These are phyloP conservation scores for Hoplostethus mediterraneus DNA, from an alignment of 2,797 vertebrate species.

Conservation along the genomic window DNA sequence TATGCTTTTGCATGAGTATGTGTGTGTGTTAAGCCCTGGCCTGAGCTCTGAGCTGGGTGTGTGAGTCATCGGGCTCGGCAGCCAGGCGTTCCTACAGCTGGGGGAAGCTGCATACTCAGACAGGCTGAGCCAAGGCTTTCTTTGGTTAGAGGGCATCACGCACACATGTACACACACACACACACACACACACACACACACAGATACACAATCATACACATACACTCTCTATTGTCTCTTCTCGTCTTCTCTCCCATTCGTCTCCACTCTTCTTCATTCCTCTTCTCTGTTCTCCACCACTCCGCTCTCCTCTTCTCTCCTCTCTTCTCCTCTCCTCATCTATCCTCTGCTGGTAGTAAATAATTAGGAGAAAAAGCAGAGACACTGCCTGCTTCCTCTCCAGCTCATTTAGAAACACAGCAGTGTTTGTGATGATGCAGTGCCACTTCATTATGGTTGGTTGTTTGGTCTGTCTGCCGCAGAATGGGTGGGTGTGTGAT, in stretches of 20 bases:
- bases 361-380: slow-evolving; percentile 73
- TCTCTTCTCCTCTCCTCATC: slow-evolving; percentile 35
- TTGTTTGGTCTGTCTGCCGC: slow-evolving; percentile 72
- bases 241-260: background rate
- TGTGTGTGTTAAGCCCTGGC: slow-evolving; percentile 60
- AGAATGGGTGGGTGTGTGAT: slow-evolving; percentile 66
- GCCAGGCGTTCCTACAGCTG: slow-evolving; percentile 68
- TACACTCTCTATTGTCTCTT: slow-evolving; percentile 15
- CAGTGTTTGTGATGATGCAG: slow-evolving; percentile 74
- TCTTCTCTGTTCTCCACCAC: background rate
- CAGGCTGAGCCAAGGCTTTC: slow-evolving; percentile 71
- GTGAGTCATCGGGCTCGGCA: slow-evolving; percentile 73
- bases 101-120: slow-evolving; percentile 68
- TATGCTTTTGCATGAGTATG: slow-evolving; percentile 22
- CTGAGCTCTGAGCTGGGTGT: slow-evolving; percentile 66
- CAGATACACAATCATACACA: slow-evolving; percentile 19
- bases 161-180: background rate
- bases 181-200: slow-evolving; percentile 2
- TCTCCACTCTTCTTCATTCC: slow-evolving; percentile 36
- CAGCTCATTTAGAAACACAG: slow-evolving; percentile 71
- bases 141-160: slow-evolving; percentile 67
- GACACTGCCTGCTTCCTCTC: slow-evolving; percentile 55
- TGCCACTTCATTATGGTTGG: slow-evolving; percentile 73
- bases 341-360: slow-evolving; percentile 57
- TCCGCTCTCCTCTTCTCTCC: slow-evolving; percentile 2